These are phyloP conservation scores for Pseudococcus viburni DNA, from an alignment of 2,888 invertebrate species.

Conservation along the genomic window DNA sequence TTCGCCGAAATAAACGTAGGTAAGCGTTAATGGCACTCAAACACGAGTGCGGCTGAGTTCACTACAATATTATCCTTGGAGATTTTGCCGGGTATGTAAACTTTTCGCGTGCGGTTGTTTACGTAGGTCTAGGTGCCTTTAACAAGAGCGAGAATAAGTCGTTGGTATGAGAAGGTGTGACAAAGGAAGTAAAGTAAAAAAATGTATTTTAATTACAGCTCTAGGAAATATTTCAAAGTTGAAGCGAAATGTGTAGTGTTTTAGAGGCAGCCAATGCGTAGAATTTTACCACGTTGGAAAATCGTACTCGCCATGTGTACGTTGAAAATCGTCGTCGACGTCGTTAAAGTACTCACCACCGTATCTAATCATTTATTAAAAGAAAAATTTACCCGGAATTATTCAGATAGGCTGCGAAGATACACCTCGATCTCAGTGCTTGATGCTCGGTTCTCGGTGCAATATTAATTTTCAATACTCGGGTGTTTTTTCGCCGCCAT, in stretches of 20 bases:
- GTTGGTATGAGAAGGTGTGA: background rate
- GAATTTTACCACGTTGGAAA: background rate
- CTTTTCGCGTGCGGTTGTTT: background rate
- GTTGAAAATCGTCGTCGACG: no score
- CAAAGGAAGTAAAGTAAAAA: background rate
- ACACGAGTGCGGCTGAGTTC: conserved; percentile 4
- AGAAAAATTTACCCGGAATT: no score
- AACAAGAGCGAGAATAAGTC: background rate
- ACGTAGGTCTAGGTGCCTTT: no score
- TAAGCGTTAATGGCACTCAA: background rate
- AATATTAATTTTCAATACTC: conserved; percentile 10
- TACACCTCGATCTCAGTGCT: no score
- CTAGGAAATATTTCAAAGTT: background rate
- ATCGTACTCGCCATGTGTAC: background rate
- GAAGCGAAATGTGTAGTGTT: background rate
- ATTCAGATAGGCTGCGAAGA: no score
- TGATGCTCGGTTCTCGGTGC: background rate
- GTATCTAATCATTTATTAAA: no score
- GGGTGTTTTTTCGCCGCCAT: background rate
- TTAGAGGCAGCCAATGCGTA: background rate
- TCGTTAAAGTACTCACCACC: no score
- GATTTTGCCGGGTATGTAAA: background rate
- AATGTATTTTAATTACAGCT: background rate
- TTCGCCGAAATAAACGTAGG: background rate
- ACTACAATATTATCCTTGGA: background rate